Conservation (phyloP, 2,797 vertebrate genomes). For the Champsocephalus esox region DNA sequence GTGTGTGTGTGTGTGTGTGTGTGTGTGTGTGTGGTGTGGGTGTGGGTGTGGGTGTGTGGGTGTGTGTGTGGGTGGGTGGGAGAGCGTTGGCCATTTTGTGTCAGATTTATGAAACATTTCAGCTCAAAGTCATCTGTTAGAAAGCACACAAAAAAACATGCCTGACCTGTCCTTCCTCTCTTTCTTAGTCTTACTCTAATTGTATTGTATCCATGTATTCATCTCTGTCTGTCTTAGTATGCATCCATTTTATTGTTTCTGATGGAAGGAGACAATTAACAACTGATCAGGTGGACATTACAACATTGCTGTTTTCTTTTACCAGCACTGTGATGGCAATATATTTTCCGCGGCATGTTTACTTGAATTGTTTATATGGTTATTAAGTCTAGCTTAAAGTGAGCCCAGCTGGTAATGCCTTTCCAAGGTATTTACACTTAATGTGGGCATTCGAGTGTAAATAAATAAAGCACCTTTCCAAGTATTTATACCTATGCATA, state of each 20-base stretch:
- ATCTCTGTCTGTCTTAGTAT: conserved; percentile 8
- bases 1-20: too few species aligned
- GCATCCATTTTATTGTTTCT: conserved; percentile 72
- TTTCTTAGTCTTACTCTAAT: conserved; percentile 13
- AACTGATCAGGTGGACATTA: conserved; percentile 70
- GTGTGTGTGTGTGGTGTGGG: not conserved
- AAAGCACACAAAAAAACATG: conserved; percentile 20
- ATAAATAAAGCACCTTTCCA: conserved; percentile 33
- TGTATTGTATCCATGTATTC: not conserved
- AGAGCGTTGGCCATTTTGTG: conserved; percentile 26
- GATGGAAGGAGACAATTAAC: not conserved
- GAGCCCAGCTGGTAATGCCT: conserved; percentile 28
- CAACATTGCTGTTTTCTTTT: conserved; percentile 65
- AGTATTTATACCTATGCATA: conserved; percentile 6
- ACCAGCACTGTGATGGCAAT: conserved; percentile 78
- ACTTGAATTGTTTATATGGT: conserved; percentile 51
- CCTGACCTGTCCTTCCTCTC: not conserved
- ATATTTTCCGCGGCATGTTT: conserved; percentile 73
- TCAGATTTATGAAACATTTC: conserved; percentile 53
- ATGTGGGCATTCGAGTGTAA: conserved; percentile 32
- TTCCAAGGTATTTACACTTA: conserved; percentile 37
- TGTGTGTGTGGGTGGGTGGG: not conserved
- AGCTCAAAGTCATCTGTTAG: conserved; percentile 35
- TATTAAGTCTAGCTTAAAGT: conserved; percentile 33
- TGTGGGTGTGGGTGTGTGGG: conserved; percentile 10